These are phyloP conservation scores for Bombus affinis DNA, from an alignment of 1,140 invertebrate genomes.

Conservation along the genomic window DNA sequence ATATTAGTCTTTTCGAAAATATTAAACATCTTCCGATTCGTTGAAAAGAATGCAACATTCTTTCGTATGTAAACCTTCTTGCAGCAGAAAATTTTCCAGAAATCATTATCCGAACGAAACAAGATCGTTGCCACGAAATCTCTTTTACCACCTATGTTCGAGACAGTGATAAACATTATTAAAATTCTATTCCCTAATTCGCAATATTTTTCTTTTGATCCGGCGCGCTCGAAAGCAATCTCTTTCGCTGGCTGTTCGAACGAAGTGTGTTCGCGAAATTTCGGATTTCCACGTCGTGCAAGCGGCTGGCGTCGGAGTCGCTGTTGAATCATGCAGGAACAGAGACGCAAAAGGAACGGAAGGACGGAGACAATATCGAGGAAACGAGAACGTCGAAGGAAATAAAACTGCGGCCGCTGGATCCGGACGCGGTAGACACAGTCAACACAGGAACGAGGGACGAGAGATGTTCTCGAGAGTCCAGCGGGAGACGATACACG, in stretches of 20 bases:
- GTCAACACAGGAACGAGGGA: slow-evolving; percentile 16
- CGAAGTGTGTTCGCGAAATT: background rate
- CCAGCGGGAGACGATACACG: slow-evolving; percentile 36
- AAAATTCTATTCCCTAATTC: slow-evolving; percentile 10
- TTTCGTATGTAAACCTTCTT: no score
- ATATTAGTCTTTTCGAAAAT: no score
- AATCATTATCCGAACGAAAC: no score
- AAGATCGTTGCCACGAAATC: no score
- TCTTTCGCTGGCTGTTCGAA: background rate
- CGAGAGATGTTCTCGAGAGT: background rate
- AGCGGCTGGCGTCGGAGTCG: background rate
- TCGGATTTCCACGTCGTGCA: slow-evolving; percentile 5
- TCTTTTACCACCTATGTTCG: no score
- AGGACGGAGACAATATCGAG: slow-evolving; percentile 39
- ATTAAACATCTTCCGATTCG: no score
- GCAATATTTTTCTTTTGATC: background rate
- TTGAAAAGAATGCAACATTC: no score
- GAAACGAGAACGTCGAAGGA: slow-evolving; percentile 39
- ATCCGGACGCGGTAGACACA: slow-evolving; percentile 4
- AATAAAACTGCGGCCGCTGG: slow-evolving; percentile 42
- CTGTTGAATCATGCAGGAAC: slow-evolving; percentile 39
- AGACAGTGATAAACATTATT: background rate
- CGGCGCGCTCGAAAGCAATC: slow-evolving; percentile 1
- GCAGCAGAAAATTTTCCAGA: no score
- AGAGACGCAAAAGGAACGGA: background rate